A percentile compares a stretch with the other conserved stretches of the same genome.
phyloP scores from a whole-genome alignment of 2,888 invertebrate species.

The Drosophila infuscata region DNA sequence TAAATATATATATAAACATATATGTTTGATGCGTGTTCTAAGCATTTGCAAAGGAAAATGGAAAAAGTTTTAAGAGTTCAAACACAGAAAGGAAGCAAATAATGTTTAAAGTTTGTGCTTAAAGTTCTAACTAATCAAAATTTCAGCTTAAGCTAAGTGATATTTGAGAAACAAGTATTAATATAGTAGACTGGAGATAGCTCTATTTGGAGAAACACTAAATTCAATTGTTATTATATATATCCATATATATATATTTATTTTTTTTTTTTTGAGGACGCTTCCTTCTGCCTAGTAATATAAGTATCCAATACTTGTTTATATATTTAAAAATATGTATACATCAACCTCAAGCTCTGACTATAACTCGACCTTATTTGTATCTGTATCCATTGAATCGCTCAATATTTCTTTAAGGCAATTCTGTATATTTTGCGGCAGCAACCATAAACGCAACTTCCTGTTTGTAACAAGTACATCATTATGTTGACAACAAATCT shows the following conservation, averaged over 20 bases:
- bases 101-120: background rate
- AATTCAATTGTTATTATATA: background rate
- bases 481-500: slow-evolving; percentile 23
- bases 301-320: background rate
- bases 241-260: background rate
- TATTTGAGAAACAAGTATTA: background rate
- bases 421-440: background rate
- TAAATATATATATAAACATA: background rate
- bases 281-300: background rate
- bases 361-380: background rate
- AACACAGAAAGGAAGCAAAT: background rate
- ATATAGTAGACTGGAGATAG: background rate
- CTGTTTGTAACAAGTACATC: slow-evolving; percentile 21
- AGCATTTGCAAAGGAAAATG: background rate
- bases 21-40: background rate
- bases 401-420: background rate
- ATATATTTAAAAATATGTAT: background rate
- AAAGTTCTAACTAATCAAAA: background rate
- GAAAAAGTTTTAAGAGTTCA: background rate
- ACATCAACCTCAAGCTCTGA: background rate
- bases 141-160: background rate
- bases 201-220: background rate
- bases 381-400: background rate
- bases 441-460: background rate
- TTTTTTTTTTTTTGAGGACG: background rate